These are phyloP conservation scores for Nomada ruficornis DNA, from an alignment of 2,888 invertebrate genomes.

Conservation along the genomic window DNA sequence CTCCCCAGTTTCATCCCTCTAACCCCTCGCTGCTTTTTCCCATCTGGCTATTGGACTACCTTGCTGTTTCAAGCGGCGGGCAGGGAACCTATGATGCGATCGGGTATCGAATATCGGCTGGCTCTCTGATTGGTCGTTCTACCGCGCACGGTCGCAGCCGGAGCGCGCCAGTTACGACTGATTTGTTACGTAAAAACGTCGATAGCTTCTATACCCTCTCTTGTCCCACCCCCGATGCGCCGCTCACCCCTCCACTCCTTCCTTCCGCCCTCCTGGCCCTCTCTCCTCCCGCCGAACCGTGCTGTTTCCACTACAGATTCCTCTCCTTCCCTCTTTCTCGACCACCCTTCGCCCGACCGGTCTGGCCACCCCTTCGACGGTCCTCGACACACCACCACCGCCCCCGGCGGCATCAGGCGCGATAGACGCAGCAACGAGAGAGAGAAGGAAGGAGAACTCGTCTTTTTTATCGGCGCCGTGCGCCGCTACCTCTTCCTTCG, in stretches of 20 bases:
- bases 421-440: slow-evolving; percentile 71
- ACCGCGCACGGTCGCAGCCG: slow-evolving; percentile 80
- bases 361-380: slow-evolving; percentile 71
- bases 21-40: slow-evolving; percentile 78
- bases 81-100: slow-evolving; percentile 83
- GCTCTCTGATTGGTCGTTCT: slow-evolving; percentile 82
- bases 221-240: slow-evolving; percentile 71
- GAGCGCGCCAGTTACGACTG: slow-evolving; percentile 83
- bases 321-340: slow-evolving; percentile 52
- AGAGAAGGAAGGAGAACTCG: slow-evolving; percentile 70
- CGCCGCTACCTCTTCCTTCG: slow-evolving; percentile 80
- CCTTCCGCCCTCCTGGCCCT: slow-evolving; percentile 54
- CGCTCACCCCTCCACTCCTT: slow-evolving; percentile 60
- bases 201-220: slow-evolving; percentile 82
- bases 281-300: slow-evolving; percentile 38
- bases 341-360: slow-evolving; percentile 59
- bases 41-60: slow-evolving; percentile 83
- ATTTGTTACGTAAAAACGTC: slow-evolving; percentile 85
- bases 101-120: slow-evolving; percentile 84
- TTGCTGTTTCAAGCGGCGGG: slow-evolving; percentile 76
- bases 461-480: slow-evolving; percentile 82
- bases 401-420: slow-evolving; percentile 70
- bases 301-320: slow-evolving; percentile 44
- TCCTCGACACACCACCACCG: slow-evolving; percentile 74
- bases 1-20: slow-evolving; percentile 56